Percentiles rank a stretch among this genome's conserved stretches.
phyloP scores from a whole-genome alignment of 2,888 invertebrate species.

The Aphidius colemani region DNA sequence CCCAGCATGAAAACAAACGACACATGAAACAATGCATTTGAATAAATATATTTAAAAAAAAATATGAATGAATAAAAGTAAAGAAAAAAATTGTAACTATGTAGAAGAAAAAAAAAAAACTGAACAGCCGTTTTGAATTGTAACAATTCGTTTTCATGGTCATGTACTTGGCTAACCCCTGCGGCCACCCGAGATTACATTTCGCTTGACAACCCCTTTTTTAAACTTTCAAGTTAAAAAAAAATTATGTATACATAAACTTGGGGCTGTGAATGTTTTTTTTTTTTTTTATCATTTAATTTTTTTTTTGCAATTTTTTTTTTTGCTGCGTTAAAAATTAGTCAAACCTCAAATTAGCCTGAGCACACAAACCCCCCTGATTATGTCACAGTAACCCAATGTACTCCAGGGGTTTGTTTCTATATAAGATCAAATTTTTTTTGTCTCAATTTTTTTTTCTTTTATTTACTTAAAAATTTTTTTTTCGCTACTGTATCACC shows the following conservation, averaged over 20 bases:
- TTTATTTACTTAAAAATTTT: constrained; percentile 26
- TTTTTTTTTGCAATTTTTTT: constrained; percentile 37
- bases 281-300: constrained; percentile 1
- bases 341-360: constrained; percentile 52
- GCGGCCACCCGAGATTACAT: constrained; percentile 30
- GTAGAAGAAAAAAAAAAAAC: too few species aligned
- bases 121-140: constrained; percentile 39
- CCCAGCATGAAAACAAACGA: constrained; percentile 19
- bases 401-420: constrained; percentile 38
- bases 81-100: constrained; percentile 26
- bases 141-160: constrained; percentile 44
- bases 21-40: constrained; percentile 26
- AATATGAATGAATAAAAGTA: constrained; percentile 22
- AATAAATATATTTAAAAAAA: constrained; percentile 28
- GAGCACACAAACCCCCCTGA: constrained; percentile 26
- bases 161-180: constrained; percentile 30
- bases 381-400: constrained; percentile 32
- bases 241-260: background rate
- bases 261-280: constrained; percentile 3
- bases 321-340: constrained; percentile 49
- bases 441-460: constrained; percentile 36
- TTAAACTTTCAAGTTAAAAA: background rate
- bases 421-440: constrained; percentile 15
- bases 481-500: constrained; percentile 41
- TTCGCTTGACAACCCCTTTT: constrained; percentile 25